Conservation (phyloP, 2,113 vertebrate genomes). For the Zosterops japonicus region DNA sequence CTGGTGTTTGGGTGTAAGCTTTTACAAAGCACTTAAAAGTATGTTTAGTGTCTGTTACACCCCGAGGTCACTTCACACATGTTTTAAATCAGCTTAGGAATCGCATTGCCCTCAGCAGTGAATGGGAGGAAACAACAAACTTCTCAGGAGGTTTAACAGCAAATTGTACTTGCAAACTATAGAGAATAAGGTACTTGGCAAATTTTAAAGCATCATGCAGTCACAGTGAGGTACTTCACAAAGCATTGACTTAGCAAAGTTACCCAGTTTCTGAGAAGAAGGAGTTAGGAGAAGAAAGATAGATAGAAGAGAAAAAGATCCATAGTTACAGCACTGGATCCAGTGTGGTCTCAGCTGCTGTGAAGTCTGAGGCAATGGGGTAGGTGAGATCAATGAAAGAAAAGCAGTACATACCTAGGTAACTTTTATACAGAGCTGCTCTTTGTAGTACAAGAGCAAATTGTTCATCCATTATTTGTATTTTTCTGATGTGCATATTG, state of each 20-base stretch:
- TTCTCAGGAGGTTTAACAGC: not conserved
- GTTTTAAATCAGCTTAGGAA: not conserved
- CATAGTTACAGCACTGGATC: not conserved
- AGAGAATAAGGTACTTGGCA: not conserved
- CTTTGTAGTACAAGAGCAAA: not conserved
- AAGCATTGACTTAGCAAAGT: not conserved
- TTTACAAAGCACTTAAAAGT: not conserved
- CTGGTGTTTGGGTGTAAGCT: not conserved
- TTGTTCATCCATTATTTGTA: not conserved
- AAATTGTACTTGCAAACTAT: not conserved
- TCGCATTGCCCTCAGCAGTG: accelerated
- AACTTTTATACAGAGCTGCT: not conserved
- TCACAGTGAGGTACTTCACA: not conserved
- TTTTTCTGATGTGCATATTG: not conserved
- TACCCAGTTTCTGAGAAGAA: not conserved
- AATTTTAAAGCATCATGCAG: not conserved
- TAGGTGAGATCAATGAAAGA: not conserved
- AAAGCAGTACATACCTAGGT: not conserved
- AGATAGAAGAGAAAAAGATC: not conserved
- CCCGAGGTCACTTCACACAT: accelerated
- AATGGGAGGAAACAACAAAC: not conserved
- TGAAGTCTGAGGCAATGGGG: not conserved
- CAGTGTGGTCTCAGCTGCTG: not conserved
- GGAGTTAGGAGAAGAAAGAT: not conserved
- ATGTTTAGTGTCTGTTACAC: not conserved